Percentiles rank a stretch among this genome's conserved stretches.
Evolutionary conservation across 2,797 vertebrate species (phyloP).

Genomic region (Neosalanx taihuensis): DNA sequence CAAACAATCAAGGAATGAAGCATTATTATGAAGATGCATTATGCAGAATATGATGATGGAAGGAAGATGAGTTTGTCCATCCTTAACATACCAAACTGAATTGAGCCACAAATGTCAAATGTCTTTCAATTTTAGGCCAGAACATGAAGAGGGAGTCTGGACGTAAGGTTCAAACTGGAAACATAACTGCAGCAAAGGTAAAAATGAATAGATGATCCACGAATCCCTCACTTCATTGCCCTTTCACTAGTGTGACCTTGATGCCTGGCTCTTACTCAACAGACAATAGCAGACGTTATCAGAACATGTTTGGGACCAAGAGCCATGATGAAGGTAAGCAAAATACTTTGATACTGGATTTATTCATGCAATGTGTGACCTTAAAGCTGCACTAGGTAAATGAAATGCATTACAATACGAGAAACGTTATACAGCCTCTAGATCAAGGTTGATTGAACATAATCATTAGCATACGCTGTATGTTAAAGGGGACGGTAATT

Average conservation of each 20-base stretch:
- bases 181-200: conserved; percentile 87
- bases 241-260: background rate
- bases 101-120: background rate
- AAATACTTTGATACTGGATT: background rate
- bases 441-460: too few species aligned
- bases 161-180: conserved; percentile 83
- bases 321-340: conserved; percentile 83
- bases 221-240: background rate
- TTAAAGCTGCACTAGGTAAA: too few species aligned
- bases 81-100: background rate
- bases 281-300: conserved; percentile 88
- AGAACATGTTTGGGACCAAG: conserved; percentile 84
- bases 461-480: background rate
- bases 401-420: too few species aligned
- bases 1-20: too few species aligned
- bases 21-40: too few species aligned
- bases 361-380: too few species aligned
- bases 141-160: conserved; percentile 85
- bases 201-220: background rate
- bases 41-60: too few species aligned
- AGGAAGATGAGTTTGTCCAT: background rate
- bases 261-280: conserved; percentile 5
- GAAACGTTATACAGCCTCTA: too few species aligned
- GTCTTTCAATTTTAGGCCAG: conserved; percentile 70
- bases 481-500: background rate